Percentiles rank a stretch among this genome's conserved stretches.
Evolutionary conservation across 2,797 vertebrate species (phyloP).

Genomic region (Gorsachius magnificus): DNA sequence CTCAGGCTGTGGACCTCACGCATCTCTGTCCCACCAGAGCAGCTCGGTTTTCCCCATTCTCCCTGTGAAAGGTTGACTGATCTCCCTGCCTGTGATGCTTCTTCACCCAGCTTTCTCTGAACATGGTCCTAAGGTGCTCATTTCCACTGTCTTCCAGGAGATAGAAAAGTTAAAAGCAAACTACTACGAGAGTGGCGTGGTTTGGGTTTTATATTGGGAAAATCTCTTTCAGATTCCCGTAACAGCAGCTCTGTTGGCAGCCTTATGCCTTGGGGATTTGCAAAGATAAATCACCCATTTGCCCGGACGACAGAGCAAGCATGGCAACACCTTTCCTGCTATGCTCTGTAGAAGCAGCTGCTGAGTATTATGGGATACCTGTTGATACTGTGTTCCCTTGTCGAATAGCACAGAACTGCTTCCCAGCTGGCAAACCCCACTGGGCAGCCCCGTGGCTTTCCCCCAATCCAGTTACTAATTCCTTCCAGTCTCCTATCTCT

Average conservation of each 20-base stretch:
- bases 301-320: not conserved
- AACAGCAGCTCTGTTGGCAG: not conserved
- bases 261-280: not conserved
- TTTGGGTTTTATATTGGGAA: not conserved
- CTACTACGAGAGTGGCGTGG: not conserved
- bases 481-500: not conserved
- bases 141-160: not conserved
- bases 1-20: fast-evolving
- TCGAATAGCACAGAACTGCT: not conserved
- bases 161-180: not conserved
- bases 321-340: not conserved
- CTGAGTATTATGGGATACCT: not conserved
- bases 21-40: not conserved
- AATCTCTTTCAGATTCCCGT: not conserved
- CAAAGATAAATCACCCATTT: not conserved
- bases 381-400: not conserved
- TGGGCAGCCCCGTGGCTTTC: not conserved
- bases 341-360: not conserved
- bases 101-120: not conserved
- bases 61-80: not conserved
- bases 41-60: not conserved
- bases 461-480: not conserved
- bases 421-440: not conserved
- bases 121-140: not conserved
- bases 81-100: not conserved